Evolutionary conservation across 2,888 invertebrate species (phyloP), one percentile per base, ranked within the genome.

Genomic region (Hydropsyche betteni): DNA sequence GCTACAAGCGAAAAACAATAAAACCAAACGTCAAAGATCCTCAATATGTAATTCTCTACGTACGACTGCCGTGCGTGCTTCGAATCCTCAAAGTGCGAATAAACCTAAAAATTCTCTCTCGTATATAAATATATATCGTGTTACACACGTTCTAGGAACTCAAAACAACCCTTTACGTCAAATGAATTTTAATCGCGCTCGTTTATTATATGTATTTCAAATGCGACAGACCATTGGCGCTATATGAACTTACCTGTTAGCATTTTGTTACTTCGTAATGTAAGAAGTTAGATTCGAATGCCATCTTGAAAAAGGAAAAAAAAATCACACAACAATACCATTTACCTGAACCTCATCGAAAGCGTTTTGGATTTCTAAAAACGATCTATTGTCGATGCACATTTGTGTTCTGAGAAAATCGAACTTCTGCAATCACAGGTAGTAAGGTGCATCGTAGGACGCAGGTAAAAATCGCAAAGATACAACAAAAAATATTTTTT

Each of bases 81-180:
- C 12, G 64, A 64, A 33, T 64, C 5, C 64, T 0, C 10, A 10
- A 64, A 61, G 33, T 4, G 5, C 6, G 64, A n/a, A 64, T 36
- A n/a, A 58, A 24, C 58, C 58, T 58, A 58, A 58, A 58, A 58
- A 58, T 58, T 58, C 64, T 33, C 64, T 2, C 64, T n/a, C 33
- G 12, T 34, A 34, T 34, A 34, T 64, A 24, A 24, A 34, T 64
- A 64, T 64, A 36, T 64, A 36, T 64, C 64, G 64, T 64, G 64
- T 64, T 64, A 64, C 64, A 64, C 34, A 64, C 64, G 64, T 64
- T 64, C 64, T 36, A 33, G 36, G 64, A 64, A 64, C 12, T 64
- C n/a, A 64, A 64, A 64, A 64, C 64, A 64, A 12, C 16, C 5
- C 61, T 61, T 61, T 61, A 64, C 64, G n/a, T 2, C 24, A 34